phyloP scores from a whole-genome alignment of 1,140 invertebrate genomes.

The Babylonia areolata region DNA sequence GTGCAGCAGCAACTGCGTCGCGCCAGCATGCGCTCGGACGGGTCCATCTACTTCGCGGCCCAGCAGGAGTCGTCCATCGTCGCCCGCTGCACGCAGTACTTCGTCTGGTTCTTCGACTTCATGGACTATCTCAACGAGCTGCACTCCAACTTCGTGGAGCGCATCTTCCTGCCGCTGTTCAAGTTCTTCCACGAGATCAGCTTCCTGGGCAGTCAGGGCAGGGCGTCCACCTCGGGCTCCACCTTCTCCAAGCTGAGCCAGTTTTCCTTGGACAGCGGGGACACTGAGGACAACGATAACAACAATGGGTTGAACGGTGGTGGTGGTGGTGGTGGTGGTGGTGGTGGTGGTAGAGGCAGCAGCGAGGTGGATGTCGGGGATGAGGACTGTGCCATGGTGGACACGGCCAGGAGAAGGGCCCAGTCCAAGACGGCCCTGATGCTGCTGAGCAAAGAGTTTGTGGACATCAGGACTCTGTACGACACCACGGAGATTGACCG shows the following conservation, averaged over 20 bases:
- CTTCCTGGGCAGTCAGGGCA: conserved; percentile 43
- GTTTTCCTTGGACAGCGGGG: conserved; percentile 53
- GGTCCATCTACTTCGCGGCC: conserved; percentile 43
- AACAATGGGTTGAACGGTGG: conserved; percentile 40
- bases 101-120: conserved; percentile 70
- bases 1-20: conserved; percentile 51
- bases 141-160: conserved; percentile 61
- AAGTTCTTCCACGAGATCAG: conserved; percentile 64
- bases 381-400: conserved; percentile 37
- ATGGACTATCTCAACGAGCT: conserved; percentile 64
- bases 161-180: conserved; percentile 67
- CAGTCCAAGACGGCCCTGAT: conserved; percentile 60
- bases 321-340: conserved; percentile 12
- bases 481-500: conserved; percentile 66
- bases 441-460: conserved; percentile 61
- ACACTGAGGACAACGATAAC: conserved; percentile 27
- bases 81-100: conserved; percentile 62
- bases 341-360: conserved; percentile 29
- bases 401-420: conserved; percentile 46
- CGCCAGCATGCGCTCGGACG: conserved; percentile 53
- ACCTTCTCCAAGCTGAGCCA: conserved; percentile 58
- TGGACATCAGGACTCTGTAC: conserved; percentile 65
- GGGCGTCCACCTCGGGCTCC: conserved; percentile 51
- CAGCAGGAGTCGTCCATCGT: conserved; percentile 22
- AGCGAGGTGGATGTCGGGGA: conserved; percentile 30